Conservation (phyloP, 1,140 invertebrate species). For the Trachymyrmex septentrionalis region DNA sequence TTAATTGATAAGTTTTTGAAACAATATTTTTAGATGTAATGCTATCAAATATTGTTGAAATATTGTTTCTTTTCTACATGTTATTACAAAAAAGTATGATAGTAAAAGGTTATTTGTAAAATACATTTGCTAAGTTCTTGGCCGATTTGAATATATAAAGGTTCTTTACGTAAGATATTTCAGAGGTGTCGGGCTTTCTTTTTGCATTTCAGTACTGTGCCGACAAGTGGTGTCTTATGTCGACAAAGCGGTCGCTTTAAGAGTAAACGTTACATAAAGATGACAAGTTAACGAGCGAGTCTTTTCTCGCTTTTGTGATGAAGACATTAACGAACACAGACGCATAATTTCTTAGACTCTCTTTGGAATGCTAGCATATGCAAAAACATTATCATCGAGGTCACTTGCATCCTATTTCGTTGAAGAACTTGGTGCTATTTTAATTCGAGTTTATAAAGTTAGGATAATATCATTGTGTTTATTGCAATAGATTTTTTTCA, state of each 20-base stretch:
- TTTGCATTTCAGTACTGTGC: slow-evolving; percentile 39
- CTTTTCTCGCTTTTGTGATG: slow-evolving; percentile 35
- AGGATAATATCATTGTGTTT: neutral
- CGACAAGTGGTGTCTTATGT: slow-evolving; percentile 60
- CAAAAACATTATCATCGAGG: slow-evolving; percentile 13
- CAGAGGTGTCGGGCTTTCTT: slow-evolving; percentile 26
- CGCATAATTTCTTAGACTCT: neutral
- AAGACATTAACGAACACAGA: slow-evolving; percentile 8
- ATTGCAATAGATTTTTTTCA: neutral
- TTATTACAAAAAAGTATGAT: neutral
- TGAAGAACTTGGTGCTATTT: neutral
- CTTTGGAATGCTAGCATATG: neutral
- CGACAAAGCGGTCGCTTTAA: slow-evolving; percentile 54
- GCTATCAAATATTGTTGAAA: neutral
- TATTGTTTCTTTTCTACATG: neutral
- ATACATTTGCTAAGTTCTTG: slow-evolving; percentile 1
- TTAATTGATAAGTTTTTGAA: neutral
- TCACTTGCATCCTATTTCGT: neutral
- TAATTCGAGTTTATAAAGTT: neutral
- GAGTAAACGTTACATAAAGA: slow-evolving; percentile 42
- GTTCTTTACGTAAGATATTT: slow-evolving; percentile 27
- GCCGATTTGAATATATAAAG: slow-evolving; percentile 45
- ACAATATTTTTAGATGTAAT: neutral
- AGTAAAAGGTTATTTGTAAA: slow-evolving; percentile 29
- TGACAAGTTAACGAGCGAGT: slow-evolving; percentile 64